Evolutionary conservation across 1,140 invertebrate genomes (phyloP).

Genomic region (Ladona fulva): DNA sequence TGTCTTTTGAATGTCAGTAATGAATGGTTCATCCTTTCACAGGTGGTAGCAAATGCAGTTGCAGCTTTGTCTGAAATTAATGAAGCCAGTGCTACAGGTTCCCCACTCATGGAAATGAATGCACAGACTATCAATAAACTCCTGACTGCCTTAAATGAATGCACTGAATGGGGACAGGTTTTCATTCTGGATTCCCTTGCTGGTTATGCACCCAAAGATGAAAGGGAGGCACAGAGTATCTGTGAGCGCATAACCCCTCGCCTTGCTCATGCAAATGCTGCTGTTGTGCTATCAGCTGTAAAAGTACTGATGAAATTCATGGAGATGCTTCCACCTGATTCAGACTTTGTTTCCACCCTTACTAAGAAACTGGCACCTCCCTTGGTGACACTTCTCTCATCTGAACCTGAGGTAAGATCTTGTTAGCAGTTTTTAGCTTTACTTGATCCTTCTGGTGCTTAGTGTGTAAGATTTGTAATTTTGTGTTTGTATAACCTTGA

Average conservation of each 20-base stretch:
- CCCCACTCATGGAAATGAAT: constrained; percentile 93
- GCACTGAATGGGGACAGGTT: constrained; percentile 98
- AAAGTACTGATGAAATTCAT: constrained; percentile 88
- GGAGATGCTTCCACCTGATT: constrained; percentile 88
- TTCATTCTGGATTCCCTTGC: constrained; percentile 98
- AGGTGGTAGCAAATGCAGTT: constrained; percentile 97
- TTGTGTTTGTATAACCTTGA: neutral
- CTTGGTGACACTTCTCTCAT: constrained; percentile 94
- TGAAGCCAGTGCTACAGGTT: constrained; percentile 87
- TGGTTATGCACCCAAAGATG: constrained; percentile 95
- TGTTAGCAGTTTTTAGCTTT: neutral
- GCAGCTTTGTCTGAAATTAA: constrained; percentile 98
- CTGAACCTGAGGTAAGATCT: constrained; percentile 79
- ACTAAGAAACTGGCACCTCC: constrained; percentile 97
- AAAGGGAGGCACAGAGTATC: constrained; percentile 98
- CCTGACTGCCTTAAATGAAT: constrained; percentile 96
- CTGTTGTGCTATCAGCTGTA: constrained; percentile 97
- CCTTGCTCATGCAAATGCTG: constrained; percentile 97
- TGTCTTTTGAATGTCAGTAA: too few relatives aligned
- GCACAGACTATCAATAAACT: constrained; percentile 97
- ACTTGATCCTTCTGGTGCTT: neutral
- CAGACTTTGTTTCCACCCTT: constrained; percentile 88
- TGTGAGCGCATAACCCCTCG: constrained; percentile 97
- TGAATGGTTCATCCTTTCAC: neutral
- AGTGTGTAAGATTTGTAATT: neutral